A percentile compares a stretch with the other conserved stretches of the same genome.
Conservation (phyloP, 2,888 invertebrate species). For the Cerastis rubricosa region DNA sequence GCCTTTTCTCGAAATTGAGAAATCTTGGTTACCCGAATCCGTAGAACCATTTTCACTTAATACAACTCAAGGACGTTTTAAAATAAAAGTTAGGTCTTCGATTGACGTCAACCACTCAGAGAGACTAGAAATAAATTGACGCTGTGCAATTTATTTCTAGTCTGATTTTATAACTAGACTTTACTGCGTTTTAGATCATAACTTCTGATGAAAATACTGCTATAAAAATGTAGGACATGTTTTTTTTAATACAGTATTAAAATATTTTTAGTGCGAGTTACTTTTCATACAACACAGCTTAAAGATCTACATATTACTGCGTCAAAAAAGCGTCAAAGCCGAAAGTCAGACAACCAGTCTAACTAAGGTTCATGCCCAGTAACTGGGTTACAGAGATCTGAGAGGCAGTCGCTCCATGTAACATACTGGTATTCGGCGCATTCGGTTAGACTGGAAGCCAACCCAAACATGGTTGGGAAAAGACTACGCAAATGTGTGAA, state of each 20-base stretch:
- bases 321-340: too few relatives aligned
- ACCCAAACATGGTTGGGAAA: background rate
- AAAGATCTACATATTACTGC: too few relatives aligned
- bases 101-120: conserved; percentile 18
- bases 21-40: conserved; percentile 13
- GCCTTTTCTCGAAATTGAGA: background rate
- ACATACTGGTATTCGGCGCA: background rate
- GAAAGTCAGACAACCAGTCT: too few relatives aligned
- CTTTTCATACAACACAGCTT: background rate
- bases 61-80: background rate
- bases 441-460: background rate
- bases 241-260: conserved; percentile 9
- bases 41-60: background rate
- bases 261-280: background rate
- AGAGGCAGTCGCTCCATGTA: background rate
- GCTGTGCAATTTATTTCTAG: background rate
- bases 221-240: conserved; percentile 16
- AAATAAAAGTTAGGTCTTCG: conserved; percentile 3
- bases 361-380: too few relatives aligned
- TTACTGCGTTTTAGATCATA: conserved; percentile 30
- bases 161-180: conserved; percentile 24
- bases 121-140: conserved; percentile 28
- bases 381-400: background rate
- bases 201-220: conserved; percentile 28
- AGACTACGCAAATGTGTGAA: background rate